Conservation (phyloP, 2,797 vertebrate genomes). For the Diceros bicornis region DNA sequence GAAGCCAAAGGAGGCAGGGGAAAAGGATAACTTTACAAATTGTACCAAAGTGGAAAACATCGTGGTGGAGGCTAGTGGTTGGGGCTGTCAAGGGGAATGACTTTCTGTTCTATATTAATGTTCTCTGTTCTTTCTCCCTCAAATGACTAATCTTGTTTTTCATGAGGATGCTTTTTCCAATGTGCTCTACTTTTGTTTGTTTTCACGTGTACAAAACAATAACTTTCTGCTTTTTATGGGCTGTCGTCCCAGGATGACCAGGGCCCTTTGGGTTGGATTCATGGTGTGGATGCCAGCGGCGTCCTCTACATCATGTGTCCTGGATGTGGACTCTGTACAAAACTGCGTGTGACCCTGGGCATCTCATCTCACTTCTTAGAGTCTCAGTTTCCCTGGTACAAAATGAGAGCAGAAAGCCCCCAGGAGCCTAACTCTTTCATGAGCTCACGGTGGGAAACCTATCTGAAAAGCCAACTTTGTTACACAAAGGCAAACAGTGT, state of each 20-base stretch:
- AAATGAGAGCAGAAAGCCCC: not conserved
- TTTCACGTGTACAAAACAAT: not conserved
- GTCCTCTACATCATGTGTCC: accelerated
- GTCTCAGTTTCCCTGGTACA: not conserved
- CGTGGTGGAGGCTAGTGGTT: accelerated
- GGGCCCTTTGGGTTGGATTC: not conserved
- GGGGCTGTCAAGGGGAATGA: not conserved
- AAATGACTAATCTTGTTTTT: slow-evolving; percentile 57
- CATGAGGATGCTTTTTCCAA: not conserved
- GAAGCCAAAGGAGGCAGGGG: not conserved
- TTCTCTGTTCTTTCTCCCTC: accelerated
- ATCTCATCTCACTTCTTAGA: not conserved
- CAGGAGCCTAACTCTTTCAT: accelerated
- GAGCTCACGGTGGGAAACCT: not conserved
- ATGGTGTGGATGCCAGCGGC: accelerated
- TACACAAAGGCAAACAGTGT: not conserved
- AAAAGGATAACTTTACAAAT: not conserved
- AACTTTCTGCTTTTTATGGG: not conserved
- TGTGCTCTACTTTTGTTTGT: slow-evolving; percentile 4
- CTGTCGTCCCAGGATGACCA: not conserved
- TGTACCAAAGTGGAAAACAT: slow-evolving; percentile 28
- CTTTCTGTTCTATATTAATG: slow-evolving; percentile 45
- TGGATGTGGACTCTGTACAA: accelerated
- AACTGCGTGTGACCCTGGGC: accelerated
- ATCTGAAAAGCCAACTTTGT: not conserved